phyloP scores from a whole-genome alignment of 2,797 vertebrate species.

The Argentina silus region DNA sequence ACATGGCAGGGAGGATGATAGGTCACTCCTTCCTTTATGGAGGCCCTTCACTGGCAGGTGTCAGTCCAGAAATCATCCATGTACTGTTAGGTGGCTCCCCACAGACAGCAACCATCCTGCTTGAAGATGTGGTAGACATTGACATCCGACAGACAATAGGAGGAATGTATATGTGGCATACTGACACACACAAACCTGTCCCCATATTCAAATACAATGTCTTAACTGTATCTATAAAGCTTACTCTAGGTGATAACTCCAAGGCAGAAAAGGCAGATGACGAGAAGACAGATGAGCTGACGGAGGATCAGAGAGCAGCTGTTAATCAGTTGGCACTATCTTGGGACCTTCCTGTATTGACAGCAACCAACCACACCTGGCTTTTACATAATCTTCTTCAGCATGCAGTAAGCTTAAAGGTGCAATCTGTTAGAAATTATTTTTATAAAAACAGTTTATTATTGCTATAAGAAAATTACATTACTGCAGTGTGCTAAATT shows the following conservation, averaged over 20 bases:
- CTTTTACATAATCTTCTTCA: conserved; percentile 22
- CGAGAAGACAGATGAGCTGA: conserved; percentile 1
- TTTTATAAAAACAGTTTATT: too few species aligned
- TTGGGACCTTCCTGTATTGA: conserved; percentile 25
- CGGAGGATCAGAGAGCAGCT: conserved; percentile 6
- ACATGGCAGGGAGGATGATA: conserved; percentile 27
- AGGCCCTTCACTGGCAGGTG: conserved; percentile 20
- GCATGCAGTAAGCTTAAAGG: conserved; percentile 27
- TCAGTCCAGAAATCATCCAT: conserved; percentile 26
- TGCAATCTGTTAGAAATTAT: too few species aligned
- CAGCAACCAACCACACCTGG: conserved; percentile 9
- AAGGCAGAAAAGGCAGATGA: too few species aligned
- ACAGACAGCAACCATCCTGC: conserved; percentile 3
- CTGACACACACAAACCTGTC: not conserved
- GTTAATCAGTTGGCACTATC: conserved; percentile 19
- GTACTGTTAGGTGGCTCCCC: conserved; percentile 9
- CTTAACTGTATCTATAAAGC: conserved; percentile 14
- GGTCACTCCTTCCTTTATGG: conserved; percentile 17
- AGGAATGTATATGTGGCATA: conserved; percentile 22
- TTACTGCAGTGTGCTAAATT: too few species aligned
- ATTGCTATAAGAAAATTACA: too few species aligned
- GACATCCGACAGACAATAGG: conserved; percentile 9
- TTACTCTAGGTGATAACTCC: not conserved
- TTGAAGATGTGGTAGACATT: conserved; percentile 20
- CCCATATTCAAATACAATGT: conserved; percentile 4